Conservation (phyloP, 2,797 vertebrate genomes). For the Acrocephalus scirpaceus region DNA sequence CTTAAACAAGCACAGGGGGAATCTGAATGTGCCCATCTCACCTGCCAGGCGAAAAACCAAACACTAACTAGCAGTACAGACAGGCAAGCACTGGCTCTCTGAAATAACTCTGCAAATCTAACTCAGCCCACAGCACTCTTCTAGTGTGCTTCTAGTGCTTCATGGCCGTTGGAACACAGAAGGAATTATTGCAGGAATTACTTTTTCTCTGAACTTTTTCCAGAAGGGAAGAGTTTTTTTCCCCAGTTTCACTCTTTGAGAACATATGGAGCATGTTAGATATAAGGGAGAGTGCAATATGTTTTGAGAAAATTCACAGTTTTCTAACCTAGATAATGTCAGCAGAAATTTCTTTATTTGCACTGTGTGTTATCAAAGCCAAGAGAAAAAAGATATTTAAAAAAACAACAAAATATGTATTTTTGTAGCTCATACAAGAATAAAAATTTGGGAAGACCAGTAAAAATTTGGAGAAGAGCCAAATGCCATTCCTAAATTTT, state of each 20-base stretch:
- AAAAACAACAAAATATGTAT: not conserved
- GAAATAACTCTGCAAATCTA: not conserved
- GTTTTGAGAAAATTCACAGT: constrained; percentile 36
- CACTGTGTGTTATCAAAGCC: not conserved
- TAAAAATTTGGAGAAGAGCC: not conserved
- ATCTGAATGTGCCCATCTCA: not conserved
- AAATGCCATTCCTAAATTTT: not conserved
- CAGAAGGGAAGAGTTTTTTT: not conserved
- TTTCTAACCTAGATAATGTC: constrained; percentile 23
- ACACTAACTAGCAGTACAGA: rapidly evolving
- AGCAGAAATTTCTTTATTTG: constrained; percentile 18
- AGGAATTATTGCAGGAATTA: not conserved
- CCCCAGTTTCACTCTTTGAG: not conserved
- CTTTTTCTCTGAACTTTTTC: not conserved
- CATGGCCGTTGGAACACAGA: not conserved
- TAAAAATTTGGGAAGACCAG: not conserved
- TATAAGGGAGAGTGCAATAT: not conserved
- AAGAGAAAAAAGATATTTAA: not conserved
- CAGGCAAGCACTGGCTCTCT: not conserved
- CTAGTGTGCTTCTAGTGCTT: too few relatives aligned
- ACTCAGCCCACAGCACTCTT: not conserved
- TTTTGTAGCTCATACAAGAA: not conserved
- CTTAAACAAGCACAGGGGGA: not conserved
- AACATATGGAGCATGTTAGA: constrained; percentile 12
- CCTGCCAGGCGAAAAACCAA: not conserved